phyloP scores from a whole-genome alignment of 2,797 vertebrate species.

The Perdix hodgsoniae region DNA sequence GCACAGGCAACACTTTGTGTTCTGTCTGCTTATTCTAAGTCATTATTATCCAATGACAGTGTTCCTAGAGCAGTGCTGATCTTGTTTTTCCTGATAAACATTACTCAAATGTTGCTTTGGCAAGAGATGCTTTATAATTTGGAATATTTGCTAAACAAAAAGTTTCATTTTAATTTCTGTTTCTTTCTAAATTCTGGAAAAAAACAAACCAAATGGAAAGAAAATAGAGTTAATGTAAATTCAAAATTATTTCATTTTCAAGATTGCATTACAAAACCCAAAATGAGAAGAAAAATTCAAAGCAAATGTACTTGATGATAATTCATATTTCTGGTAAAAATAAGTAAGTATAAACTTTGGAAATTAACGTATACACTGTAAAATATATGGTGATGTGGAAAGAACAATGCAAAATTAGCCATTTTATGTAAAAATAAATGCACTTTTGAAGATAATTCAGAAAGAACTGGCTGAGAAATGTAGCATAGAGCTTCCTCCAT shows the following conservation, averaged over 20 bases:
- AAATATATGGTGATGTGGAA: background rate
- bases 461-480: background rate
- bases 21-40: background rate
- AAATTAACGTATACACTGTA: background rate
- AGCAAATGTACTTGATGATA: background rate
- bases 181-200: background rate
- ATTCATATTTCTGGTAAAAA: background rate
- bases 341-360: background rate
- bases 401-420: background rate
- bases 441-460: background rate
- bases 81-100: background rate
- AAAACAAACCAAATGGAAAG: background rate
- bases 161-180: background rate
- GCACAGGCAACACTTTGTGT: background rate
- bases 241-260: background rate
- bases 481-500: background rate
- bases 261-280: background rate
- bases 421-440: background rate
- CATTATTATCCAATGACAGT: background rate
- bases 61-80: background rate
- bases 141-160: background rate
- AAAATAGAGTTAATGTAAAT: background rate
- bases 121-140: background rate
- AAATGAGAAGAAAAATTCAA: background rate
- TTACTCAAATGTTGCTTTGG: background rate